A percentile compares a stretch with the other conserved stretches of the same genome.
Evolutionary conservation across 2,113 vertebrate species (phyloP).

Genomic region (human (Homo sapiens)): DNA sequence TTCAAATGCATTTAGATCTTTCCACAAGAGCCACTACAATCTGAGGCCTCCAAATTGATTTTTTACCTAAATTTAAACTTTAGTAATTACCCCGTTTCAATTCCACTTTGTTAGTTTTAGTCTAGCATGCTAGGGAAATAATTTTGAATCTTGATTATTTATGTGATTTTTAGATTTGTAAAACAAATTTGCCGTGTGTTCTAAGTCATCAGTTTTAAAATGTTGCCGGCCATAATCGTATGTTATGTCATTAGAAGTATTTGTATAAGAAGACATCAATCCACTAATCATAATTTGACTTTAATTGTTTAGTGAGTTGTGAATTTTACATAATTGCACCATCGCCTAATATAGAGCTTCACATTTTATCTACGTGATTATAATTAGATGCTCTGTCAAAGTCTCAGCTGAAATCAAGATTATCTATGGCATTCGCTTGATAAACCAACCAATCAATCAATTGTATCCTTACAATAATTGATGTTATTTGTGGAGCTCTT

Average conservation of each 20-base stretch:
- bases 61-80: neutral
- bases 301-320: neutral
- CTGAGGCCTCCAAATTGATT: neutral
- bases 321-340: neutral
- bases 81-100: neutral
- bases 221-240: neutral
- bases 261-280: neutral
- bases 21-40: neutral
- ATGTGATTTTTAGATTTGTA: neutral
- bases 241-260: neutral
- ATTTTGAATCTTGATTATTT: neutral
- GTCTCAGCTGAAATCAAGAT: neutral
- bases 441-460: neutral
- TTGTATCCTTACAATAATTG: neutral
- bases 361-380: neutral
- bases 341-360: neutral
- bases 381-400: neutral
- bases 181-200: neutral
- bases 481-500: neutral
- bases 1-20: neutral
- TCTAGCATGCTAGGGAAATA: neutral
- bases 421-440: neutral
- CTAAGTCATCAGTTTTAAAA: neutral
- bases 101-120: neutral
- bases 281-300: neutral